Evolutionary conservation across 2,797 vertebrate species (phyloP), one percentile per base, ranked within the genome.

Genomic region (Falco berigora): DNA sequence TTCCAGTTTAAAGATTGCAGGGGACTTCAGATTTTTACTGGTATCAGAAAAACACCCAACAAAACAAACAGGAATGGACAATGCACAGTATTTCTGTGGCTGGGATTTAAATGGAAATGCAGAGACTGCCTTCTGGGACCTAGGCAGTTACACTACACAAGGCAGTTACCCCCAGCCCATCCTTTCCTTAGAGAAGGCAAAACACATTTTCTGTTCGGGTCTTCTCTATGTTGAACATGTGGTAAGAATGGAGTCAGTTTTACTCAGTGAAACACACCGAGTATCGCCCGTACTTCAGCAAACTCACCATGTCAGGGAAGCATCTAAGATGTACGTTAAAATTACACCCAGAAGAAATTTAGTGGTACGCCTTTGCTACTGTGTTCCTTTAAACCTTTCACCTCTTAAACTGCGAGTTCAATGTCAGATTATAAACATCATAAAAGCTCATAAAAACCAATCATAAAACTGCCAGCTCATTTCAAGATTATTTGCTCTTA

Each of bases 351-450:
- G 64, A 90, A 71, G 67, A 89, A 95, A 87, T 80, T 82, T 50
- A 94, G 74, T 47, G 42, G 40, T 80, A 91, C 1, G 55, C 67
- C 67, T 95, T 85, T 82, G 94, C 94, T 96, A 94, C 95, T 68
- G 74, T 77, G 84, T 27, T 96, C 93, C 80, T 96, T 96, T 95
- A 97, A 97, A 95, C 93, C 92, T 95, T 96, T 95, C 94, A 95
- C 95, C 96, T 96, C 95, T 82, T 95, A 95, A 95, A 97, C 90
- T 82, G 78, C 3, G 10, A 95, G 90, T 96, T 96, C 96, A 91
- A 42, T 94, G 94, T 94, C 95, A 96, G 94, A 97, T 97, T 96
- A 96, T 95, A 97, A 95, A 97, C 95, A 95, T 93, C 46, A 94
- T 96, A 95, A 97, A 96, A 95, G 59, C 94, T 94, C 88, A 77